Evolutionary conservation across 2,113 vertebrate genomes (phyloP).

Genomic region (Nematolebias whitei): DNA sequence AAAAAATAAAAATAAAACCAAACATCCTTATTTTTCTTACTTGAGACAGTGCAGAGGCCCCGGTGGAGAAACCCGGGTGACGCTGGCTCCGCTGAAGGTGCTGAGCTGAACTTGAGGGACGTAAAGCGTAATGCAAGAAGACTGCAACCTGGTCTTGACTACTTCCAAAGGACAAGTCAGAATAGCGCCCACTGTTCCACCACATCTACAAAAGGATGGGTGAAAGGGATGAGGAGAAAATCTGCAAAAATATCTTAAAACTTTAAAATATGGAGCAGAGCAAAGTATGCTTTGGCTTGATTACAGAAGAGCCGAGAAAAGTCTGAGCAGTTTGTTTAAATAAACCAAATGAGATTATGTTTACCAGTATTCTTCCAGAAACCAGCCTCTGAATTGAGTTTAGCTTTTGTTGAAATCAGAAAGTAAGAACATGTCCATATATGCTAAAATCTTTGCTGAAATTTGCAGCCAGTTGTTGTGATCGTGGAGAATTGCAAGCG

Average conservation of each 20-base stretch:
- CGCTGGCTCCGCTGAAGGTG: slow-evolving; percentile 88
- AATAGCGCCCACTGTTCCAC: slow-evolving; percentile 97
- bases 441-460: too few relatives aligned
- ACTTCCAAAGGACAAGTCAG: slow-evolving; percentile 98
- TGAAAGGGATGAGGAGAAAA: not conserved
- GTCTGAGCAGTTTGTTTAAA: too few relatives aligned
- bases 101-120: slow-evolving; percentile 95
- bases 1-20: not conserved
- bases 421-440: too few relatives aligned
- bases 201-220: slow-evolving; percentile 83
- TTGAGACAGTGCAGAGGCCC: slow-evolving; percentile 96
- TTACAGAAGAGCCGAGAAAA: too few relatives aligned
- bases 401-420: too few relatives aligned
- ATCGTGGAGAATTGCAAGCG: not conserved
- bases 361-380: too few relatives aligned
- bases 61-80: slow-evolving; percentile 90
- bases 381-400: too few relatives aligned
- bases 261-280: not conserved
- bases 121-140: slow-evolving; percentile 92
- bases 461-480: too few relatives aligned
- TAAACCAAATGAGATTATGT: too few relatives aligned
- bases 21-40: slow-evolving; percentile 76
- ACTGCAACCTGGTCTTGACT: slow-evolving; percentile 97
- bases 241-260: not conserved
- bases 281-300: too few relatives aligned